A percentile compares a stretch with the other conserved stretches of the same genome.
These are phyloP conservation scores for Carposina sasakii DNA, from an alignment of 1,140 invertebrate species.

Conservation along the genomic window DNA sequence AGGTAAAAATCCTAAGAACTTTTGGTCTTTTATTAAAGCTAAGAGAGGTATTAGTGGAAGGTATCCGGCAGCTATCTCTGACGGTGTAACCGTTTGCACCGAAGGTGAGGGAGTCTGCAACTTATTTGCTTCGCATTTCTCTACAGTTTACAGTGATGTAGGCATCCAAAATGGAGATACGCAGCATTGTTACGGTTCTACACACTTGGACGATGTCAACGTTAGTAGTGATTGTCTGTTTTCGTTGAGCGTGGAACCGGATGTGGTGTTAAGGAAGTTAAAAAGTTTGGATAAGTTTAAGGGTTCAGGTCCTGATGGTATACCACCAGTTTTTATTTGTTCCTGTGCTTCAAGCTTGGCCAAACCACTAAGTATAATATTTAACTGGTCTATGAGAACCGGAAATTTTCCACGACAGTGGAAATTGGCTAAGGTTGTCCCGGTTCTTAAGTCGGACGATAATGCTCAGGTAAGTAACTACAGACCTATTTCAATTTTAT, in stretches of 20 bases:
- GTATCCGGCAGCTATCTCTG: neutral
- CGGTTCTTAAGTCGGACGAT: constrained; percentile 19
- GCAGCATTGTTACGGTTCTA: too few species aligned
- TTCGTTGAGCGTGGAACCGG: neutral
- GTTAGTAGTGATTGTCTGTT: neutral
- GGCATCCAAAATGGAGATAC: too few species aligned
- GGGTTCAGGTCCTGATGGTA: constrained; percentile 18
- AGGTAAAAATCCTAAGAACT: neutral
- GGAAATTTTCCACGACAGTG: constrained; percentile 22
- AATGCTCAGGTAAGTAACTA: constrained; percentile 16
- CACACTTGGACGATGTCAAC: neutral
- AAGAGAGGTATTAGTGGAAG: neutral
- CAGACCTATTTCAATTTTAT: constrained; percentile 29
- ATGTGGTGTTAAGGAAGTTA: constrained; percentile 5
- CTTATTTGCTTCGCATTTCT: neutral
- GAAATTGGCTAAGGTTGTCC: constrained; percentile 25
- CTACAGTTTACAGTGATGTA: neutral
- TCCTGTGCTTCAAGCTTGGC: constrained; percentile 13
- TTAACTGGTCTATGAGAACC: constrained; percentile 20
- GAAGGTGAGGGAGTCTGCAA: neutral
- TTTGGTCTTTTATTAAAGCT: neutral
- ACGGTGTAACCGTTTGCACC: neutral
- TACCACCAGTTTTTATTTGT: constrained; percentile 18
- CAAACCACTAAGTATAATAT: constrained; percentile 16
- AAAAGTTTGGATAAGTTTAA: constrained; percentile 14